Percentiles rank a stretch among this genome's conserved stretches.
Conservation (phyloP, 2,113 vertebrate genomes). For the Serranochromis macrocephalus region DNA sequence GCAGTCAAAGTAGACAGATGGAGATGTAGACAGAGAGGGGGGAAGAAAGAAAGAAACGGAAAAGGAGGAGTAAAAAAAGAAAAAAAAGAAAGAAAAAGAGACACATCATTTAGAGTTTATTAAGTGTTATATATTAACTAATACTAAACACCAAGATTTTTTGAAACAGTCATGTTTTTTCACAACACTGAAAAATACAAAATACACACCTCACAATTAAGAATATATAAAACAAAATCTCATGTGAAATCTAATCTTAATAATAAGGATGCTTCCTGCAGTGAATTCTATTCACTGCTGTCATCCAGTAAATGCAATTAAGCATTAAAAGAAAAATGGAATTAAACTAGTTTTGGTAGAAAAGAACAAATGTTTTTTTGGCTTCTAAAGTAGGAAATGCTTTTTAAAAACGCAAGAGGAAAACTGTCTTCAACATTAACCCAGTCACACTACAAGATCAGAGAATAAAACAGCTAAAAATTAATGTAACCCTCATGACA, state of each 20-base stretch:
- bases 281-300: not conserved
- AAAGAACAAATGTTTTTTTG: not conserved
- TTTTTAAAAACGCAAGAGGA: not conserved
- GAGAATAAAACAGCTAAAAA: not conserved
- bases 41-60: not conserved
- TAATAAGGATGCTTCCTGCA: not conserved
- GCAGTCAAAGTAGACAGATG: not conserved
- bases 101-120: not conserved
- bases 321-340: not conserved
- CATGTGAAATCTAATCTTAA: not conserved
- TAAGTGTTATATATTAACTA: not conserved
- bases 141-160: not conserved
- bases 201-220: not conserved
- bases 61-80: not conserved
- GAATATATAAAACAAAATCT: not conserved
- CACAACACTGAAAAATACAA: not conserved
- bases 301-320: not conserved
- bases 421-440: not conserved
- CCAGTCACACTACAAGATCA: not conserved
- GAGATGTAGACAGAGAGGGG: not conserved
- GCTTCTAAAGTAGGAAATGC: not conserved
- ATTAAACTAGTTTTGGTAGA: not conserved
- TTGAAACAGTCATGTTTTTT: not conserved
- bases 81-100: not conserved
- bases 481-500: not conserved